Base-by-base conservation (phyloP, 2,113 vertebrate species). In the Prochilodus magdalenae region DNA sequence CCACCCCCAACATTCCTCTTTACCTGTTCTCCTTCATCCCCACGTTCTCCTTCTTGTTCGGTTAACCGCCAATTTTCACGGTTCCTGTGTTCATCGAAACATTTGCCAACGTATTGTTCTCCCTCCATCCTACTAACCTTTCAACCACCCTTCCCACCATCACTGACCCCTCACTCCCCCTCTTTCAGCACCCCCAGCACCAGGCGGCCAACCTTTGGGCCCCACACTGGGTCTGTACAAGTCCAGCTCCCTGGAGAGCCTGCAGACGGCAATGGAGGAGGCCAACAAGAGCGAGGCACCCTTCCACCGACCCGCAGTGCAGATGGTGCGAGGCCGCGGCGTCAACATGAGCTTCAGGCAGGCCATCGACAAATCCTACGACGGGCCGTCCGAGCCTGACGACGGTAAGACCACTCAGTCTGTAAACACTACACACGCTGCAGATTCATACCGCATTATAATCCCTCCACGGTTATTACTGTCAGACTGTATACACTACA, bases 351-450 rank as follows among this genome's bases (percentile, higher is more conserved):
- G 97, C 86, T 99, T 99, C 93, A 89, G 97, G 70, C 92, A 92
- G 8, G 97, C 97, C 84, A 98, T 98, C 62, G 97, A 99, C 92
- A 97, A 96, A 82, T 99, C 98, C 4, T 99, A 98, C 0, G 97
- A 98, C 0, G 96, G 96, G 0, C 97, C 96, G 0, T 96, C 97
- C 14, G 95, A 94, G 51, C 73, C 87, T 2, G 94, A 97, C 44
- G 95, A 96, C 0, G 96, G 98, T 98, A 91, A 81, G 94, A 33
- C 18, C 53, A 22, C 40, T 49, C 47, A 11, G 47, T 1, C 47
- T 49, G 47, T 49, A 49, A 49, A 49, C 13, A 49, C 47, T 36
- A 36, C 36, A 36, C 36, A 36, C 36, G 7, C 49, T 51, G 14
- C 49, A 51, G 49, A 51, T 51, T 36, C 36, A 36, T 36, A 36